phyloP scores from a whole-genome alignment of 2,113 vertebrate genomes.

The Corynorhinus townsendii region DNA sequence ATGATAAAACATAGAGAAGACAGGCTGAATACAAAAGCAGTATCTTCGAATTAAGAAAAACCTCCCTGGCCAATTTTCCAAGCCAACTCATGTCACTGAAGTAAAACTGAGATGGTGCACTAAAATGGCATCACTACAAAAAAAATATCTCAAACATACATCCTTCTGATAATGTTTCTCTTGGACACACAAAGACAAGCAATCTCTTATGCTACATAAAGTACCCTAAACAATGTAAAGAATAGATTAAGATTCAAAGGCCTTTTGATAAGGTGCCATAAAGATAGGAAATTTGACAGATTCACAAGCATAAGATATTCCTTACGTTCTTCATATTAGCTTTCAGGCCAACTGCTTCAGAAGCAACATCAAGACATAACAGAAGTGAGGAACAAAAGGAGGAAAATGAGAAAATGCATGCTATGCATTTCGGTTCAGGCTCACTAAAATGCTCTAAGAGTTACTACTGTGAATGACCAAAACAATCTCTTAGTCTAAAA shows the following conservation, averaged over 20 bases:
- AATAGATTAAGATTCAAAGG: background rate
- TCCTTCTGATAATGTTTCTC: background rate
- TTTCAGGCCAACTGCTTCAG: background rate
- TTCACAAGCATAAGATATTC: background rate
- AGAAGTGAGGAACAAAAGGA: slow-evolving; percentile 11
- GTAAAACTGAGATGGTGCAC: background rate
- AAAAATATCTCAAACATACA: background rate
- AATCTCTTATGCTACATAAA: background rate
- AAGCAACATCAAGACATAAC: background rate
- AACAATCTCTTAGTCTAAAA: background rate
- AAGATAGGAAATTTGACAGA: background rate
- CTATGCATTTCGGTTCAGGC: background rate
- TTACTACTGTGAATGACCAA: background rate
- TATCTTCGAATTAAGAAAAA: background rate
- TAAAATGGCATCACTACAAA: background rate
- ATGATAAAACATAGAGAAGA: background rate
- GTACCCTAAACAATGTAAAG: background rate
- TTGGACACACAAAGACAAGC: background rate
- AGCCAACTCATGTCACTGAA: background rate
- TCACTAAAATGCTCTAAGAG: background rate
- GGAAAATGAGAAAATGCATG: background rate
- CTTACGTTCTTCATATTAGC: background rate
- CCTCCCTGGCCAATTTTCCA: background rate
- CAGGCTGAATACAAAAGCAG: background rate
- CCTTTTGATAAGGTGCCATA: background rate